These are phyloP conservation scores for Gryllus longicercus DNA, from an alignment of 2,888 invertebrate species.

Conservation along the genomic window DNA sequence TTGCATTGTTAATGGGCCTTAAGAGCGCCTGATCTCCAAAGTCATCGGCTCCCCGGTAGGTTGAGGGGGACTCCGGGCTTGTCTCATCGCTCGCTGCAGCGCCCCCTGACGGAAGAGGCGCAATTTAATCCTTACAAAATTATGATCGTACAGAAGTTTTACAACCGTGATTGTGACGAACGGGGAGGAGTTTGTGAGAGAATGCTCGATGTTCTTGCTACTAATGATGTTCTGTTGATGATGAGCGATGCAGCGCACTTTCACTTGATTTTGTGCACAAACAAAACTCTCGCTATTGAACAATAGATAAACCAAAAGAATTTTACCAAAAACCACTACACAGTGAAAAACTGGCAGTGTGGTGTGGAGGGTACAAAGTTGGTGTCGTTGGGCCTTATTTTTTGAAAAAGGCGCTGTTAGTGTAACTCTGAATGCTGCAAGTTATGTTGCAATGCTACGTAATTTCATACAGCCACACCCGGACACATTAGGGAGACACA, in stretches of 20 bases:
- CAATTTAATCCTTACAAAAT: slow-evolving; percentile 21
- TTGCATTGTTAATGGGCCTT: too few species aligned
- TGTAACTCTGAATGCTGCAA: not conserved
- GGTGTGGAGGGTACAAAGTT: slow-evolving; percentile 28
- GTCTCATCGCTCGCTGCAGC: slow-evolving; percentile 25
- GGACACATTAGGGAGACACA: not conserved
- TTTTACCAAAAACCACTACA: slow-evolving; percentile 23
- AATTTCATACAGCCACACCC: not conserved
- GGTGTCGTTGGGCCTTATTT: slow-evolving; percentile 35
- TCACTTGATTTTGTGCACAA: slow-evolving; percentile 19
- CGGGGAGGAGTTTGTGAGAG: slow-evolving; percentile 11
- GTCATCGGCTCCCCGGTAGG: slow-evolving; percentile 11
- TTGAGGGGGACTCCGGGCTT: not conserved
- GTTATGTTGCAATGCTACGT: not conserved
- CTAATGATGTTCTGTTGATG: slow-evolving; percentile 18
- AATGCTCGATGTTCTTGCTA: slow-evolving; percentile 3
- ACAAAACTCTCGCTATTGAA: slow-evolving; percentile 20
- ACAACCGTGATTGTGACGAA: not conserved
- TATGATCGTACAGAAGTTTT: slow-evolving; percentile 20
- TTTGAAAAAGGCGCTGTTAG: slow-evolving; percentile 29
- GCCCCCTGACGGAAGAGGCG: not conserved
- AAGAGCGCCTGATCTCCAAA: slow-evolving; percentile 11
- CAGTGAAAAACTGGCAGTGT: slow-evolving; percentile 32
- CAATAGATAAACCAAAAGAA: slow-evolving; percentile 18
- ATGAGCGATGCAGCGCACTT: slow-evolving; percentile 19